Base-by-base conservation (phyloP, 1,140 invertebrate genomes). In the Arion vulgaris region DNA sequence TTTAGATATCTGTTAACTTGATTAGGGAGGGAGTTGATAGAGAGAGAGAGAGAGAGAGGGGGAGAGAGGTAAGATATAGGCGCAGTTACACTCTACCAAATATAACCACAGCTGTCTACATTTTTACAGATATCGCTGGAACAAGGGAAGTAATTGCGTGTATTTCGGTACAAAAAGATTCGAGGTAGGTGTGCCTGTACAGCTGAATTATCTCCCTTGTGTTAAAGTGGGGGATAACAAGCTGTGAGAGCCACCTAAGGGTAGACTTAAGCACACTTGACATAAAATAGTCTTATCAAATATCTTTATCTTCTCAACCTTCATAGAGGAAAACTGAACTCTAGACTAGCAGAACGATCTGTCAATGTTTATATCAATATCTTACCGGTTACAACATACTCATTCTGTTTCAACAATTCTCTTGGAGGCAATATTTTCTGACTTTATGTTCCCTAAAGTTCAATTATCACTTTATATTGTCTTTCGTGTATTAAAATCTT, bases 211-310 rank as follows among this genome's bases (percentile, higher is more conserved):
- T 72, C 71, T 72, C 71, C 71, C 71, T 72, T 19, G 1, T 15
- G 71, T 41, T 72, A 72, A 72, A 41, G 38, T 13, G 17, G 36
- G 66, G 71, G 71, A 72, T 72, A 72, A 41, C 36, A 41, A 11
- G 26, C 39, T 11, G 38, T 41, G 71, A 41, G 71, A 72, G 71
- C 36, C 36, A 1, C 4, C 23, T 36, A 72, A 41, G 41, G 71
- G 13, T 72, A 72, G 39, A 36, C 19, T 4, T 41, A 38, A 41
- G 28, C 38, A n/a, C 71, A 72, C 71, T 72, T 41, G 41, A 72
- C 71, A 72, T 72, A 72, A 72, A 72, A 39, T 38, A 72, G 36
- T 41, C 36, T 72, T 72, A 72, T 72, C 71, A 41, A 45, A 39
- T 45, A 19, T 45, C 71, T 39, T 72, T 39, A 41, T 39, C 71